These are phyloP conservation scores for Leuciscus waleckii DNA, from an alignment of 2,797 vertebrate species.

Conservation along the genomic window DNA sequence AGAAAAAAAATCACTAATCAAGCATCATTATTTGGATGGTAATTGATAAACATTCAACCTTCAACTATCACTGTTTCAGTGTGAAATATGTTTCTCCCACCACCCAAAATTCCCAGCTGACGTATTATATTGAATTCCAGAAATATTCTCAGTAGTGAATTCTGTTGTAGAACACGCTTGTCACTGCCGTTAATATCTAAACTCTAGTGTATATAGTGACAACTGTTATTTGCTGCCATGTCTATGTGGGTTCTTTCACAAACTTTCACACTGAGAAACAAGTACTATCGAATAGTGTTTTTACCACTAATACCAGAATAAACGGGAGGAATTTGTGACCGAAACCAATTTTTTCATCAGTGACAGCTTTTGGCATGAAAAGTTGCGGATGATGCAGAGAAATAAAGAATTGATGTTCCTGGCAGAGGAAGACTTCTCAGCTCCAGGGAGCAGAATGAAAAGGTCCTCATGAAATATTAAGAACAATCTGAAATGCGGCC, in stretches of 20 bases:
- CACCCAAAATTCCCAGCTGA: not conserved
- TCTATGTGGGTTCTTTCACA: not conserved
- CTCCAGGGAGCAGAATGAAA: conserved; percentile 70
- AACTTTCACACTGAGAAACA: not conserved
- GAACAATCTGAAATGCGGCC: conserved; percentile 44
- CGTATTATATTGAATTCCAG: not conserved
- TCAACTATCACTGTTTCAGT: not conserved
- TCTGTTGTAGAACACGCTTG: not conserved
- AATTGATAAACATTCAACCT: not conserved
- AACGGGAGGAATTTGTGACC: conserved; percentile 63
- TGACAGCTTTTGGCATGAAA: conserved; percentile 67
- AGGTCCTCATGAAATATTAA: conserved; percentile 79
- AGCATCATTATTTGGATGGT: not conserved
- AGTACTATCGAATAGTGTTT: not conserved
- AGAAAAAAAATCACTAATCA: not conserved
- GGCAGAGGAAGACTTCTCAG: conserved; percentile 64
- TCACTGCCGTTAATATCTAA: not conserved
- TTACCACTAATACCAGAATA: conserved; percentile 30
- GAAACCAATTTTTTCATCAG: conserved; percentile 66
- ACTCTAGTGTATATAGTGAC: not conserved
- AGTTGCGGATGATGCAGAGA: conserved; percentile 61
- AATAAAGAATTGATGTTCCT: conserved; percentile 78
- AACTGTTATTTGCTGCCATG: not conserved
- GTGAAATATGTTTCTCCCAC: not conserved
- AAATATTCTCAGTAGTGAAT: too few species aligned